Evolutionary conservation across 2,113 vertebrate species (phyloP).

Genomic region (Xiphophorus maculatus): DNA sequence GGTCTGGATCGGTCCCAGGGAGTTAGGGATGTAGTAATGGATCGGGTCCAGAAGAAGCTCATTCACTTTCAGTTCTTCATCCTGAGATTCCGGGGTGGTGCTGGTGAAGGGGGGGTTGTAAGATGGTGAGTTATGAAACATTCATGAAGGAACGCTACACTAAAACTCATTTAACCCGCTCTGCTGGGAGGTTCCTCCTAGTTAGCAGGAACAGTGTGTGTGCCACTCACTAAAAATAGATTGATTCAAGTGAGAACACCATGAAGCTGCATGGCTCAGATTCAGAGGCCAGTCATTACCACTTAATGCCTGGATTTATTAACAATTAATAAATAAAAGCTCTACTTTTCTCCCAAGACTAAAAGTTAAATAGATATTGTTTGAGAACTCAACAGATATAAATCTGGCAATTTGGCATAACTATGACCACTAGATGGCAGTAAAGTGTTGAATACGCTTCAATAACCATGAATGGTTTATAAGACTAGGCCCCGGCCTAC

Average conservation of each 20-base stretch:
- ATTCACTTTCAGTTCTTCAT: slow-evolving; percentile 33
- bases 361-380: too few relatives aligned
- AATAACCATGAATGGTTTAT: background rate
- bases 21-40: slow-evolving; percentile 6
- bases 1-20: slow-evolving; percentile 45
- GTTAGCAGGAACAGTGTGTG: background rate
- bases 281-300: background rate
- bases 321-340: too few relatives aligned
- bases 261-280: background rate
- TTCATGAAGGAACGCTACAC: background rate
- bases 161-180: background rate
- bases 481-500: too few relatives aligned
- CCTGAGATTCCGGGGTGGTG: background rate
- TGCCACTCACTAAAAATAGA: background rate
- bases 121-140: slow-evolving; percentile 9
- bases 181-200: slow-evolving; percentile 13
- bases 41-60: slow-evolving; percentile 34
- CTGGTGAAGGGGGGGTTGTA: background rate
- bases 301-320: background rate
- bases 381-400: too few relatives aligned
- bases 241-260: background rate
- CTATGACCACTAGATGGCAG: too few relatives aligned
- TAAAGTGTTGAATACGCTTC: too few relatives aligned
- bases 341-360: too few relatives aligned
- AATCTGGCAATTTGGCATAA: too few relatives aligned